Conservation (phyloP, 2,888 invertebrate species). For the Minunthozetes semirufus region DNA sequence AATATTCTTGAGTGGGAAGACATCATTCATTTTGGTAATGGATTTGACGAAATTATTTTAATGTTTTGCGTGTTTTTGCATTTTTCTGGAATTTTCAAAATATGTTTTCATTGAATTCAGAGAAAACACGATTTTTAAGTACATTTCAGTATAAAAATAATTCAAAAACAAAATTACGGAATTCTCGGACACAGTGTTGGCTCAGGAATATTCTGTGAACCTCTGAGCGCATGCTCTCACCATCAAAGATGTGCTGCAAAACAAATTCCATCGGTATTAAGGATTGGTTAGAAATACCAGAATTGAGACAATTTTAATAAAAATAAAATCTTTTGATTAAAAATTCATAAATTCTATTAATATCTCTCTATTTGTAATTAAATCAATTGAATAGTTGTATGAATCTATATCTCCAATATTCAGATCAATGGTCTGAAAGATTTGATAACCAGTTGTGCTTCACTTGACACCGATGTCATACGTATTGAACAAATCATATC, state of each 20-base stretch:
- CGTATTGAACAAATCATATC: no score
- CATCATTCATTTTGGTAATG: no score
- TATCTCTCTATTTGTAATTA: no score
- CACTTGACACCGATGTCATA: no score
- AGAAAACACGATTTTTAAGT: background rate
- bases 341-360: background rate
- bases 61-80: no score
- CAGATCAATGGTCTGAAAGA: no score
- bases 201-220: background rate
- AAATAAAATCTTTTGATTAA: background rate
- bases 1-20: no score
- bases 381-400: no score
- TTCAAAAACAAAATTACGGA: background rate
- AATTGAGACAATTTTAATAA: slow-evolving; percentile 4
- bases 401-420: no score
- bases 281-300: background rate
- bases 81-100: no score
- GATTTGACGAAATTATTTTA: no score
- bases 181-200: background rate
- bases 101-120: background rate
- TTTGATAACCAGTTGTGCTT: no score
- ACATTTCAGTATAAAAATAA: background rate
- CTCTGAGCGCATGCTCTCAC: background rate
- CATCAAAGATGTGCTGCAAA: slow-evolving; percentile 22
- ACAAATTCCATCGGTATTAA: slow-evolving; percentile 10